A percentile compares a stretch with the other conserved stretches of the same genome.
Conservation (phyloP, 2,797 vertebrate species). For the Fistularia commersonii region DNA sequence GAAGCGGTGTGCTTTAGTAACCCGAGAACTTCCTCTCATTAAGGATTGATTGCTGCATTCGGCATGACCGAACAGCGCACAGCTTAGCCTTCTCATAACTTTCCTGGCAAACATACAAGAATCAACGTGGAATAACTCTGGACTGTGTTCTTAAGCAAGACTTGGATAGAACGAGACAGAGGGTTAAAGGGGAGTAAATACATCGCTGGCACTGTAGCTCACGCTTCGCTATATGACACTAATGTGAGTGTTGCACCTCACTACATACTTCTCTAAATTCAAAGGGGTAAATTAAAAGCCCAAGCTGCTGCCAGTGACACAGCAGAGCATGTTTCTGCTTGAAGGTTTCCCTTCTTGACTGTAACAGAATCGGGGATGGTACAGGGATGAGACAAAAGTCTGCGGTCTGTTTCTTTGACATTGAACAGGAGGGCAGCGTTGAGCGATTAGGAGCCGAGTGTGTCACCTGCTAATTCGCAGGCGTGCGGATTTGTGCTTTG, state of each 20-base stretch:
- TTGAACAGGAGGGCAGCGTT: constrained; percentile 24
- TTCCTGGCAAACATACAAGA: constrained; percentile 44
- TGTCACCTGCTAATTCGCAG: constrained; percentile 36
- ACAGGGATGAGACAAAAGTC: constrained; percentile 27
- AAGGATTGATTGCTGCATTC: constrained; percentile 36
- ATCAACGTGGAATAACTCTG: constrained; percentile 24
- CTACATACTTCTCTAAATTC: constrained; percentile 62
- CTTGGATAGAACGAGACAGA: constrained; percentile 9
- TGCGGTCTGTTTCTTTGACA: constrained; percentile 19
- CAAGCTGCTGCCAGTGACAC: constrained; percentile 36
- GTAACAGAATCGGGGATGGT: constrained; percentile 18
- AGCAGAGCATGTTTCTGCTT: constrained; percentile 54
- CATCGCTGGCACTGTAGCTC: constrained; percentile 22
- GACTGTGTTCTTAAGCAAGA: constrained; percentile 36
- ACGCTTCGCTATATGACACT: constrained; percentile 33
- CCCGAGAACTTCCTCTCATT: constrained; percentile 44
- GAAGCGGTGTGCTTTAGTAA: constrained; percentile 19
- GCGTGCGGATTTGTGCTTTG: constrained; percentile 30
- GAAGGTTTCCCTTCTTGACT: constrained; percentile 31
- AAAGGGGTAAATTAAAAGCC: constrained; percentile 62
- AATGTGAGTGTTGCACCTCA: constrained; percentile 40
- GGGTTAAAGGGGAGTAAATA: constrained; percentile 13
- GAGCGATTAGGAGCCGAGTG: constrained; percentile 19
- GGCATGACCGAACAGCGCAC: constrained; percentile 30
- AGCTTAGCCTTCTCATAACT: constrained; percentile 26